Base-by-base conservation (phyloP, 2,113 vertebrate genomes). In the Donacobius atricapilla region DNA sequence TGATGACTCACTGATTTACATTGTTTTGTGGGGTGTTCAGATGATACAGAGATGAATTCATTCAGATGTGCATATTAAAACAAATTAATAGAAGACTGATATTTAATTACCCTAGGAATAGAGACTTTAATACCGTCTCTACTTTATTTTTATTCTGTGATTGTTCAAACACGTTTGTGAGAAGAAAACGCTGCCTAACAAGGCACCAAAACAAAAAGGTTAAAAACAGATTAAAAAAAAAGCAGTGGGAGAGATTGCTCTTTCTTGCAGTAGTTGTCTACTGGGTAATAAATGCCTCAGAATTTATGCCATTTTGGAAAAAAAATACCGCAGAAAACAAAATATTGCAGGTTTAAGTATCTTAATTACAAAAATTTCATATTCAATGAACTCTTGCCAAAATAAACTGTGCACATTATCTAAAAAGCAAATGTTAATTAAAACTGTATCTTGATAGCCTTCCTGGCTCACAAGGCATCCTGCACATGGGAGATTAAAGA, bases 371-470 rank as follows among this genome's bases (percentile, higher is more conserved):
- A 93, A 94, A 96, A 97, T 97, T 97, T 97, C 97, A 96, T 89
- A 97, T 98, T 97, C 97, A 98, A 94, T 95, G 97, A 98, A 97
- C 96, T 96, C 97, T 92, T 96, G 96, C 97, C 98, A 98, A 97
- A 98, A 98, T 97, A 98, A 98, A 98, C 97, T 96, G 96, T 13
- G 89, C 94, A 83, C 95, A 97, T 98, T 98, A 98, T 97, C 97
- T 96, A 90, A 97, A 97, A 98, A 97, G 95, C 93, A 96, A 98
- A 96, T 96, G 97, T 98, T 98, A 98, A 98, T 98, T 98, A 98
- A 98, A 98, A 94, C 91, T 91, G 95, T 92, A 97, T 98, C 97
- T 98, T 97, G 97, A 98, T 98, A 94, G 96, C 72, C 24, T 90
- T 93, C 83, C 91, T 96, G 82, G 96, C 97, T 98, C 97, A 91